Conservation (phyloP, 2,113 vertebrate genomes). For the Cacatua alba region DNA sequence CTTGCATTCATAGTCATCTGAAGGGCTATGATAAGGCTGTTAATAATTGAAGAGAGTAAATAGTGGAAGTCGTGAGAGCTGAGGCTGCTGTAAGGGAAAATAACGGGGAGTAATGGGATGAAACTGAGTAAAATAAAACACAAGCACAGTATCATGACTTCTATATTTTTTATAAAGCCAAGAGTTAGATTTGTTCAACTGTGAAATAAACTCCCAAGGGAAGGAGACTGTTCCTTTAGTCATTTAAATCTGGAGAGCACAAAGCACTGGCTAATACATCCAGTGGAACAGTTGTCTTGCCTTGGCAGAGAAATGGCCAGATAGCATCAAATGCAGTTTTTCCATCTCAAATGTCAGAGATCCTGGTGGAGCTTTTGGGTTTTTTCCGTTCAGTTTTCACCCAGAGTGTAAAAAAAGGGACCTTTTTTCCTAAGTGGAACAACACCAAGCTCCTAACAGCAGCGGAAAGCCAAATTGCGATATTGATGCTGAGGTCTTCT, state of each 20-base stretch:
- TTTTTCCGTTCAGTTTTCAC: background rate
- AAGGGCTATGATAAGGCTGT: background rate
- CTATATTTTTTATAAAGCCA: background rate
- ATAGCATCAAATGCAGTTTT: background rate
- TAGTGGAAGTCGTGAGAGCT: background rate
- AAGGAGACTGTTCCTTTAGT: slow-evolving; percentile 3
- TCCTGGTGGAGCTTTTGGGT: background rate
- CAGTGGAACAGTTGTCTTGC: background rate
- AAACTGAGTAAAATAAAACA: slow-evolving; percentile 8
- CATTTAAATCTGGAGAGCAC: slow-evolving; percentile 43
- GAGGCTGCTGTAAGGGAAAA: background rate
- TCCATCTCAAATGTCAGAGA: background rate
- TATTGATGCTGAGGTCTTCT: background rate
- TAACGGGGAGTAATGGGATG: background rate
- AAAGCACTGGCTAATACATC: slow-evolving; percentile 13
- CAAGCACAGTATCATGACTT: background rate
- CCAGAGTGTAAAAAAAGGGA: background rate
- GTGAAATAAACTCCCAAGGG: slow-evolving; percentile 57
- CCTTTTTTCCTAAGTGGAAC: background rate
- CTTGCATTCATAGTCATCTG: background rate
- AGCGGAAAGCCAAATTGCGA: background rate
- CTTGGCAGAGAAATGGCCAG: slow-evolving; percentile 8
- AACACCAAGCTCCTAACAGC: background rate
- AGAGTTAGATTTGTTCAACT: slow-evolving; percentile 27
- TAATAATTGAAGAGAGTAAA: slow-evolving; percentile 3